These are phyloP conservation scores for Heliconius eleuchia DNA, from an alignment of 1,140 invertebrate species.

Conservation along the genomic window DNA sequence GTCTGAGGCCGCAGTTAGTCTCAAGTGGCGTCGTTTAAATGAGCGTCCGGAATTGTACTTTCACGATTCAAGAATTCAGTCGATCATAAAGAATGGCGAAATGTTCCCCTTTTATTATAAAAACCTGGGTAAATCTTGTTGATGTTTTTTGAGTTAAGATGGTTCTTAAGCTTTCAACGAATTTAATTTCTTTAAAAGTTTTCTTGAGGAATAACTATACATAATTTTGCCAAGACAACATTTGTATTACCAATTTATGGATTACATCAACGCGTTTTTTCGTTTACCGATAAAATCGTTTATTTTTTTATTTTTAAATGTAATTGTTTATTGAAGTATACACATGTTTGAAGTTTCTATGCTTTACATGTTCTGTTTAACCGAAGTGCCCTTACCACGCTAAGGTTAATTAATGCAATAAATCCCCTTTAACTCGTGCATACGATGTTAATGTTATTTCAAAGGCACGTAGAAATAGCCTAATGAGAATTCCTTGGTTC, in stretches of 20 bases:
- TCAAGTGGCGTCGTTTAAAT: constrained; percentile 68
- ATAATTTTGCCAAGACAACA: neutral
- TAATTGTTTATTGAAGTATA: neutral
- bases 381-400: constrained; percentile 49
- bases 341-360: constrained; percentile 14
- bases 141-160: constrained; percentile 20
- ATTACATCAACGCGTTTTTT: neutral
- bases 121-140: constrained; percentile 17
- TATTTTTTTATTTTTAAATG: neutral
- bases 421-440: constrained; percentile 51
- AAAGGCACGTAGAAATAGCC: constrained; percentile 68
- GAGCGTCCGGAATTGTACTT: constrained; percentile 52
- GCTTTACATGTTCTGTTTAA: constrained; percentile 38
- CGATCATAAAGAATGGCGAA: constrained; percentile 47
- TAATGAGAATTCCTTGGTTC: constrained; percentile 72
- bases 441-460: constrained; percentile 68
- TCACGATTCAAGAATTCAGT: constrained; percentile 44
- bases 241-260: neutral
- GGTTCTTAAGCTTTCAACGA: constrained; percentile 22
- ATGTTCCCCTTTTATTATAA: constrained; percentile 36
- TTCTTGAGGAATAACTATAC: too few relatives aligned
- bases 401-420: constrained; percentile 61
- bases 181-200: constrained; percentile 11
- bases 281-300: neutral
- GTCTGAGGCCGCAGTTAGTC: constrained; percentile 58